Percentiles rank a stretch among this genome's conserved stretches.
phyloP scores from a whole-genome alignment of 1,140 invertebrate genomes.

The Leguminivora glycinivorella region DNA sequence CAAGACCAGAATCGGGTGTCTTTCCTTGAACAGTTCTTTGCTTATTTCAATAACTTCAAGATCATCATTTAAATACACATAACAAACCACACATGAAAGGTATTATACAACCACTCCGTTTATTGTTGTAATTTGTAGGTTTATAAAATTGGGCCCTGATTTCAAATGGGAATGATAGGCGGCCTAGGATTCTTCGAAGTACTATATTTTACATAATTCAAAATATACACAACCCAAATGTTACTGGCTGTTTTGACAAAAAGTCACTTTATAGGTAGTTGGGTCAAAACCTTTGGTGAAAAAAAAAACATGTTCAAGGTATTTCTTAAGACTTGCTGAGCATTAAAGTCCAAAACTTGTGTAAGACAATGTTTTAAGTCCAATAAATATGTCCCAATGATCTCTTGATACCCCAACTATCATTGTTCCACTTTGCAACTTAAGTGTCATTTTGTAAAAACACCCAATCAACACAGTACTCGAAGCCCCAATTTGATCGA shows the following conservation, averaged over 20 bases:
- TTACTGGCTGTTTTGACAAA: neutral
- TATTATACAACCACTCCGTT: too few relatives aligned
- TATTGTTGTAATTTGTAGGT: neutral
- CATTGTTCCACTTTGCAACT: neutral
- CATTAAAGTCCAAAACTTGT: too few relatives aligned
- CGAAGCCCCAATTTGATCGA: slow-evolving; percentile 1
- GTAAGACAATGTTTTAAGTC: neutral
- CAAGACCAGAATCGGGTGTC: too few relatives aligned
- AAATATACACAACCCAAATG: neutral
- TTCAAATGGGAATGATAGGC: slow-evolving; percentile 24
- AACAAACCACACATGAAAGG: too few relatives aligned
- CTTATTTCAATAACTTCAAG: too few relatives aligned
- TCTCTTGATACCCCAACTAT: neutral
- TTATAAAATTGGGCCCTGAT: slow-evolving; percentile 27
- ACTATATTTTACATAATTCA: neutral
- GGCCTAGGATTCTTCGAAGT: slow-evolving; percentile 5
- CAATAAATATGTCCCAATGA: neutral
- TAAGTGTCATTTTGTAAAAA: neutral
- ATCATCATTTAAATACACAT: too few relatives aligned
- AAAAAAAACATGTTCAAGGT: too few relatives aligned
- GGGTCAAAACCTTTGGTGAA: too few relatives aligned
- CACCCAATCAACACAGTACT: neutral
- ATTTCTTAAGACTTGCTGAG: too few relatives aligned
- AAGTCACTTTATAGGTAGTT: neutral
- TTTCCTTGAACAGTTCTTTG: too few relatives aligned